Percentiles rank a stretch among this genome's conserved stretches.
Conservation (phyloP, 2,797 vertebrate species). For the Lateolabrax maculatus region DNA sequence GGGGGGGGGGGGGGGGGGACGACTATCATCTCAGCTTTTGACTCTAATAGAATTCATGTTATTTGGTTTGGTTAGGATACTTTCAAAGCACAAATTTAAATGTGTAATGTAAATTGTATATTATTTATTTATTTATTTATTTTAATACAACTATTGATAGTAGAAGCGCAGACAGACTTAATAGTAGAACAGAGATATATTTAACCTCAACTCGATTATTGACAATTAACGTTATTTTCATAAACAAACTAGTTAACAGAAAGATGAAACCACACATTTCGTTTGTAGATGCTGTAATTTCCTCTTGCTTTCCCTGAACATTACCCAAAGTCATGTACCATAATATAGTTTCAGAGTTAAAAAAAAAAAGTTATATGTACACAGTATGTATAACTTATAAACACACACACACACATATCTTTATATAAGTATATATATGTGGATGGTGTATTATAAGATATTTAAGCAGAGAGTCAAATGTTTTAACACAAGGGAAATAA, state of each 20-base stretch:
- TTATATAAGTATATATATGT: background rate
- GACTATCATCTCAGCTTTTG: too few species aligned
- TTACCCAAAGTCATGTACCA: too few species aligned
- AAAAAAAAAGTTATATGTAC: too few species aligned
- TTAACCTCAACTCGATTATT: background rate
- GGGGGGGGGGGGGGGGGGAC: too few species aligned
- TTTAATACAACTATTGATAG: background rate
- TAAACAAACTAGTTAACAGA: background rate
- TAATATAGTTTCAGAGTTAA: too few species aligned
- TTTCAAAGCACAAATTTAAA: background rate
- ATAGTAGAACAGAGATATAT: background rate
- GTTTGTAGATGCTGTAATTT: background rate
- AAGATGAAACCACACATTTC: background rate
- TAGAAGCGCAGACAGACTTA: background rate
- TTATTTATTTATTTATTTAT: background rate
- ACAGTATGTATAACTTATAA: too few species aligned
- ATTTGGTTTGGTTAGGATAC: background rate
- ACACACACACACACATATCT: too few species aligned
- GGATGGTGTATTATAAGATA: background rate
- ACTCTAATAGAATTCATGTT: background rate
- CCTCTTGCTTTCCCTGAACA: background rate
- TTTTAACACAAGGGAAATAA: conserved; percentile 1
- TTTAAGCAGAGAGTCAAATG: background rate
- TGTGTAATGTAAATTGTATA: background rate
- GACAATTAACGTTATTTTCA: background rate